Evolutionary conservation across 2,888 invertebrate genomes (phyloP).

Genomic region (Anarsia innoxiella): DNA sequence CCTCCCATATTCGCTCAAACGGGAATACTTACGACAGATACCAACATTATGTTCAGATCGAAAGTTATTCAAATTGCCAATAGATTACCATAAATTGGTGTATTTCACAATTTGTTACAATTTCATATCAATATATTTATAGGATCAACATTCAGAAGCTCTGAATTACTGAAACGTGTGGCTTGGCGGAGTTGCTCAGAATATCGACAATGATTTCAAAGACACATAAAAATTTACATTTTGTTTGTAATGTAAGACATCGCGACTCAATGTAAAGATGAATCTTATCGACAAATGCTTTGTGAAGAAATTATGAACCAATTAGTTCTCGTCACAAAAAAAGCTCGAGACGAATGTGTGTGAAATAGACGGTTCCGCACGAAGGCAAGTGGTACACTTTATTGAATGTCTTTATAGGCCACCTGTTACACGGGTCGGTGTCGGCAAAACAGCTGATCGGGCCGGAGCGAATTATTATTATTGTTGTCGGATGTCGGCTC

Average conservation of each 20-base stretch:
- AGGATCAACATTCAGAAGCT: too few relatives aligned
- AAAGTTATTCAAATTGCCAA: constrained; percentile 7
- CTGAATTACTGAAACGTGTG: not conserved
- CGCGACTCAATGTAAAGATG: too few relatives aligned
- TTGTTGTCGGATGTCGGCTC: constrained; percentile 65
- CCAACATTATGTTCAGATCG: constrained; percentile 10
- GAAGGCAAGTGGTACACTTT: constrained; percentile 71
- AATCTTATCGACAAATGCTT: too few relatives aligned
- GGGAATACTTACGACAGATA: constrained; percentile 18
- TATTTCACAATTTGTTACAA: constrained; percentile 7
- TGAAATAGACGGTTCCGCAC: constrained; percentile 60
- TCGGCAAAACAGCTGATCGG: constrained; percentile 71
- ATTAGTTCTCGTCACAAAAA: constrained; percentile 8
- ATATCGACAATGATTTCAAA: too few relatives aligned
- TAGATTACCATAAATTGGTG: constrained; percentile 9
- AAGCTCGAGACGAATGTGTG: constrained; percentile 29
- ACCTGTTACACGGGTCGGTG: constrained; percentile 75
- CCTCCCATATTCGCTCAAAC: constrained; percentile 30
- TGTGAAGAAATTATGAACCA: not conserved
- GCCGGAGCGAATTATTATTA: constrained; percentile 68
- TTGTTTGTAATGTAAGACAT: too few relatives aligned
- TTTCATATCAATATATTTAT: not conserved
- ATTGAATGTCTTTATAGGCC: constrained; percentile 76
- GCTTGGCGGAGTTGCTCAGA: not conserved
- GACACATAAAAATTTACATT: too few relatives aligned